Evolutionary conservation across 2,888 invertebrate species (phyloP).

Genomic region (Eilema caniola): DNA sequence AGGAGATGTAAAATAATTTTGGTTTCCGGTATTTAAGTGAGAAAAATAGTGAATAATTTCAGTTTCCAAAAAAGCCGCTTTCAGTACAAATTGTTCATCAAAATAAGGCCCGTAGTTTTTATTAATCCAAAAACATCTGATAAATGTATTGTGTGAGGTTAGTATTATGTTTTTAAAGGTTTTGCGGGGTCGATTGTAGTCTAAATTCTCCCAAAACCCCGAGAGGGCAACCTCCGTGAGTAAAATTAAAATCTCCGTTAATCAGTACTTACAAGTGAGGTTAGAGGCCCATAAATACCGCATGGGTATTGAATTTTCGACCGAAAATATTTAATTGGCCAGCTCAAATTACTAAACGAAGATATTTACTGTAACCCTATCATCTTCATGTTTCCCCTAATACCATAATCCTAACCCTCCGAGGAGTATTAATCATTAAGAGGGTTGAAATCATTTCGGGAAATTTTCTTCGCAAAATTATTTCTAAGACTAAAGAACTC

Average conservation of each 20-base stretch:
- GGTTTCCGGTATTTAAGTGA: not conserved
- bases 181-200: not conserved
- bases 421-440: constrained; percentile 78
- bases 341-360: constrained; percentile 35
- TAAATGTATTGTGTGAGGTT: no score
- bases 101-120: not conserved
- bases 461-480: constrained; percentile 72
- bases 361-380: constrained; percentile 40
- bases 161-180: not conserved
- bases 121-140: not conserved
- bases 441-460: constrained; percentile 69
- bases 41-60: not conserved
- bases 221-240: no score
- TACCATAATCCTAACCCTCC: constrained; percentile 71
- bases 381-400: constrained; percentile 60
- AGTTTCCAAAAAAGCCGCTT: not conserved
- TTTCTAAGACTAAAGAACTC: constrained; percentile 58
- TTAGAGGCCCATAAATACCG: not conserved
- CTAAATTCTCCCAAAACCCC: not conserved
- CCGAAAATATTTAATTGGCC: not conserved
- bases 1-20: not conserved
- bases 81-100: not conserved
- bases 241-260: no score
- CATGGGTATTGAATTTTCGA: not conserved
- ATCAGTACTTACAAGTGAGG: no score